A percentile compares a stretch with the other conserved stretches of the same genome.
Evolutionary conservation across 2,888 invertebrate species (phyloP).

Genomic region (Philereme transversata): DNA sequence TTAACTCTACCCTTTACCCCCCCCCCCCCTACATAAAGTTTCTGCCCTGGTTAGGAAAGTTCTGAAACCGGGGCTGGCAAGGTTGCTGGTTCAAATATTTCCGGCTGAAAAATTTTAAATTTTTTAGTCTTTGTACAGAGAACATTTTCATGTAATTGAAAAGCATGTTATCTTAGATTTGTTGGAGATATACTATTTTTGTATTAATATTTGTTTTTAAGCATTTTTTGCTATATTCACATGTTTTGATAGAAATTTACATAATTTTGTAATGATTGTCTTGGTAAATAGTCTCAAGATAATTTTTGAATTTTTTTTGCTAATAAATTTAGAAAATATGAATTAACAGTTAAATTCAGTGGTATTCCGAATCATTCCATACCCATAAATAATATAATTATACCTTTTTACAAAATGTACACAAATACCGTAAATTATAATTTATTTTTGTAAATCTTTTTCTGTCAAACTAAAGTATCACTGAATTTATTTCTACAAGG

Average conservation of each 20-base stretch:
- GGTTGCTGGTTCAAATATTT: no score
- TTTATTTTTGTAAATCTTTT: conserved; percentile 1
- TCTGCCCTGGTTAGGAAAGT: no score
- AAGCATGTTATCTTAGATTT: conserved; percentile 30
- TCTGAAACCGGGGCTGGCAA: no score
- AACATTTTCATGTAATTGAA: background rate
- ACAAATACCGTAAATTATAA: background rate
- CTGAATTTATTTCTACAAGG: conserved; percentile 24
- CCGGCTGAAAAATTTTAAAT: background rate
- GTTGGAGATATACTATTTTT: conserved; percentile 66
- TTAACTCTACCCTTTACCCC: no score
- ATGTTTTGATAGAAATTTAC: conserved; percentile 61
- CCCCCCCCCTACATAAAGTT: no score
- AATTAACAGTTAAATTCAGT: conserved; percentile 26
- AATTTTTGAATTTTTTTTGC: conserved; percentile 36
- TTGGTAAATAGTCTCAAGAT: conserved; percentile 33
- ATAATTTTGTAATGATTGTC: conserved; percentile 56
- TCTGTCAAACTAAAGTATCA: background rate
- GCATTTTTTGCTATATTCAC: conserved; percentile 62
- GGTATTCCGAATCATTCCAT: conserved; percentile 23
- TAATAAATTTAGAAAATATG: conserved; percentile 3
- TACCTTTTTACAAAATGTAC: background rate
- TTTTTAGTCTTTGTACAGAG: background rate
- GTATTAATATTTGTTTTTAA: conserved; percentile 66
- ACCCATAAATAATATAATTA: background rate